phyloP scores from a whole-genome alignment of 2,113 vertebrate genomes.

The Oncorhynchus masou region DNA sequence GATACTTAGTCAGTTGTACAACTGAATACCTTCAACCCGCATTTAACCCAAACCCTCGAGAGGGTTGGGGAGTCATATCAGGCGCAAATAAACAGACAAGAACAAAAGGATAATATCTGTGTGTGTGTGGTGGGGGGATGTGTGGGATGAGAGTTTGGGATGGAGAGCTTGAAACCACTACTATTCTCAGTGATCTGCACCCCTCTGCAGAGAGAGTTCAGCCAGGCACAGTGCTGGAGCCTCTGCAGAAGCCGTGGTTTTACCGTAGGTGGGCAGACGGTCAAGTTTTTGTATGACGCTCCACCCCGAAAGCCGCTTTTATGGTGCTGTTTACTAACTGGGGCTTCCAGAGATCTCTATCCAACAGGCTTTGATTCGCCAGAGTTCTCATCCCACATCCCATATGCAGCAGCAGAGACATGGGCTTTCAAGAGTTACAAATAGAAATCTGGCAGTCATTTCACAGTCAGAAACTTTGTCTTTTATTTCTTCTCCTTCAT shows the following conservation, averaged over 20 bases:
- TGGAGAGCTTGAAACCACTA: background rate
- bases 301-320: slow-evolving; percentile 71
- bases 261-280: slow-evolving; percentile 69
- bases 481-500: background rate
- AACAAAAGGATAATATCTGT: background rate
- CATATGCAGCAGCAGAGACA: slow-evolving; percentile 61
- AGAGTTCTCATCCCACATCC: slow-evolving; percentile 75
- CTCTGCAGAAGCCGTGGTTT: slow-evolving; percentile 66
- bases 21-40: no score
- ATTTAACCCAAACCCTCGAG: no score
- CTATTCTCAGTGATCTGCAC: slow-evolving; percentile 1
- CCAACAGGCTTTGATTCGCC: slow-evolving; percentile 72
- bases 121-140: background rate
- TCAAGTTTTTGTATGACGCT: slow-evolving; percentile 71
- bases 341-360: slow-evolving; percentile 77
- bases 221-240: slow-evolving; percentile 42
- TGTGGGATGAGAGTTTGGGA: background rate
- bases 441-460: slow-evolving; percentile 76
- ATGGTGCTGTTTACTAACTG: slow-evolving; percentile 75
- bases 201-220: background rate
- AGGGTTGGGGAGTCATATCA: no score
- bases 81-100: background rate
- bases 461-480: slow-evolving; percentile 58
- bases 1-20: no score
- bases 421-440: slow-evolving; percentile 69